A percentile compares a stretch with the other conserved stretches of the same genome.
phyloP scores from a whole-genome alignment of 2,888 invertebrate species.

The Nebria brevicollis region DNA sequence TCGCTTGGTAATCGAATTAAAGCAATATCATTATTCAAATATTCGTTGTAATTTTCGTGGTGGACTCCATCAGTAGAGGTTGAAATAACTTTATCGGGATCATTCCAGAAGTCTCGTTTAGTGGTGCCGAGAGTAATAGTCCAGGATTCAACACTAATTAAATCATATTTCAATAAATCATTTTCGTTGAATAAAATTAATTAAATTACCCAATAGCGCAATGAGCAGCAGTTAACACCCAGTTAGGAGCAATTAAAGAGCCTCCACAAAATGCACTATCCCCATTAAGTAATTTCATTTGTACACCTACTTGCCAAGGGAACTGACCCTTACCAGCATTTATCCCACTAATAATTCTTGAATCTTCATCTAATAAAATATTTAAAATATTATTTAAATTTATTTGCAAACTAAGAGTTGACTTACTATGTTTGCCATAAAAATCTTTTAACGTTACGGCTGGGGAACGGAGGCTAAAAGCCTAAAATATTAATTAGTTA shows the following conservation, averaged over 20 bases:
- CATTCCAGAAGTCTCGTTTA: background rate
- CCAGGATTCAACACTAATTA: background rate
- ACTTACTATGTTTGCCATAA: background rate
- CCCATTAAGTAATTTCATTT: slow-evolving; percentile 8
- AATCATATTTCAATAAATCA: background rate
- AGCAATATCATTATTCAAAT: slow-evolving; percentile 48
- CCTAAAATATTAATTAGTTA: background rate
- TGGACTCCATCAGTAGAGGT: slow-evolving; percentile 17
- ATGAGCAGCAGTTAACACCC: slow-evolving; percentile 54
- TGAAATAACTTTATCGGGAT: slow-evolving; percentile 18
- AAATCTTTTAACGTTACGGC: background rate
- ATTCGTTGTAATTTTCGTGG: slow-evolving; percentile 37
- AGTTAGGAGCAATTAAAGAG: slow-evolving; percentile 50
- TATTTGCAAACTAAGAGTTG: background rate
- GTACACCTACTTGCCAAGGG: slow-evolving; percentile 55
- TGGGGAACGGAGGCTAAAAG: background rate
- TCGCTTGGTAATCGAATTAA: slow-evolving; percentile 42
- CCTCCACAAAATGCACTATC: slow-evolving; percentile 52
- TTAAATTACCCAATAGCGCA: slow-evolving; percentile 50
- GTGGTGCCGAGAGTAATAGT: slow-evolving; percentile 6
- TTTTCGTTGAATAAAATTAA: background rate
- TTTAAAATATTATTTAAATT: background rate
- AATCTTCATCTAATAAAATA: background rate
- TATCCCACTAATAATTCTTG: slow-evolving; percentile 53
- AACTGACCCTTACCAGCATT: slow-evolving; percentile 54